Evolutionary conservation across 2,888 invertebrate species (phyloP).

Genomic region (Cantharis rufa): DNA sequence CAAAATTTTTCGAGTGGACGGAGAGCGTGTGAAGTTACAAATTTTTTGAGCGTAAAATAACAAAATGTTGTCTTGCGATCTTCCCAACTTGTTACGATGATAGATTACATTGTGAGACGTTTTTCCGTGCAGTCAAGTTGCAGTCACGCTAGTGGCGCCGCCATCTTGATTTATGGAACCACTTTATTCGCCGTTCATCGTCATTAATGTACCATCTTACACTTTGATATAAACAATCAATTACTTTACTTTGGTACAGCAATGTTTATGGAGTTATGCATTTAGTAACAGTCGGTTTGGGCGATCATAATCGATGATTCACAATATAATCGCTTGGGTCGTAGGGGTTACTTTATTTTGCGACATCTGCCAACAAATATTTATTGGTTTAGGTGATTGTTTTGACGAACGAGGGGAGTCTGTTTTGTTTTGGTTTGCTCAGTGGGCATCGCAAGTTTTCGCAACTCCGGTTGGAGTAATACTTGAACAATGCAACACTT

Average conservation of each 20-base stretch:
- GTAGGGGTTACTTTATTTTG: not conserved
- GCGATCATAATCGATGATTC: not conserved
- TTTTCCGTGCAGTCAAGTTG: conserved; percentile 21
- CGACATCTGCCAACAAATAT: not conserved
- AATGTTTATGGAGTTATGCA: conserved; percentile 5
- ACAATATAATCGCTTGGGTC: not conserved
- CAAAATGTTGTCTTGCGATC: conserved; percentile 17
- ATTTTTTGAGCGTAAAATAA: conserved; percentile 7
- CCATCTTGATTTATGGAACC: conserved; percentile 35
- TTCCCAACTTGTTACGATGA: conserved; percentile 19
- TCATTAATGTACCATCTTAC: conserved; percentile 28
- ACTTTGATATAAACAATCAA: conserved; percentile 21
- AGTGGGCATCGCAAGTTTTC: not conserved
- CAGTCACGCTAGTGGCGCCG: conserved; percentile 34
- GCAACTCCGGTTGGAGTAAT: not conserved
- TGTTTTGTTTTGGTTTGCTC: not conserved
- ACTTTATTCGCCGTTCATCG: conserved; percentile 25
- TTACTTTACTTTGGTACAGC: not conserved
- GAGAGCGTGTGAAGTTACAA: not conserved
- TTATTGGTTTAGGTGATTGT: not conserved
- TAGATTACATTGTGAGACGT: conserved; percentile 17
- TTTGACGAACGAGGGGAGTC: not conserved
- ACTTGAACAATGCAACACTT: not conserved
- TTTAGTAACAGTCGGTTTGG: conserved; percentile 6
- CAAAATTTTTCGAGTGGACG: not conserved